Evolutionary conservation across 2,888 invertebrate species (phyloP).

Genomic region (Piscicola geometra): DNA sequence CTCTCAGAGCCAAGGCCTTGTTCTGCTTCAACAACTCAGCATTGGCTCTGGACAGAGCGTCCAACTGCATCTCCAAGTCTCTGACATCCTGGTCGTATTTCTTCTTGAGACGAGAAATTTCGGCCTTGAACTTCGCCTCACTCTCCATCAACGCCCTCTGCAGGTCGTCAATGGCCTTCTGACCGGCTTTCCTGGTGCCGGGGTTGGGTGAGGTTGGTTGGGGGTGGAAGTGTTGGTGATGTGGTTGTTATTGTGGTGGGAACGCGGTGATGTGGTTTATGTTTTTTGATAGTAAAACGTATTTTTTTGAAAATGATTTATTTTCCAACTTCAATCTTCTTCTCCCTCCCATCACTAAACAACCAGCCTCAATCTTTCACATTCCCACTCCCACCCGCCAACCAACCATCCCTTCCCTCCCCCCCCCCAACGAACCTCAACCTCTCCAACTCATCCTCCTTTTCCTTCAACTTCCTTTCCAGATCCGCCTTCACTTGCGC

Average conservation of each 20-base stretch:
- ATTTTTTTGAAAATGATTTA: no score
- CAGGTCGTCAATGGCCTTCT: constrained; percentile 55
- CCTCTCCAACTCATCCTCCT: constrained; percentile 95
- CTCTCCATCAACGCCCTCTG: constrained; percentile 55
- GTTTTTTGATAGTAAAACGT: no score
- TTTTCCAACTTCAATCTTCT: no score
- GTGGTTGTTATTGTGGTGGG: no score
- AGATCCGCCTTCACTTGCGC: constrained; percentile 91
- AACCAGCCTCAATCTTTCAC: no score
- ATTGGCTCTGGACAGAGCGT: constrained; percentile 44
- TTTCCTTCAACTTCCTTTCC: constrained; percentile 91
- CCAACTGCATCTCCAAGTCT: constrained; percentile 51
- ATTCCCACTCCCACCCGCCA: no score
- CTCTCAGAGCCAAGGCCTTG: constrained; percentile 90
- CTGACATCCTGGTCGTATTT: constrained; percentile 55
- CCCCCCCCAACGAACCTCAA: constrained; percentile 76
- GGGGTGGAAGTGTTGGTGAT: no score
- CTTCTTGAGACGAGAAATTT: constrained; percentile 55
- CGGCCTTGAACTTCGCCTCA: constrained; percentile 55
- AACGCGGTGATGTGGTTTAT: no score
- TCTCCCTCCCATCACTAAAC: no score
- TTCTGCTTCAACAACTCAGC: constrained; percentile 83
- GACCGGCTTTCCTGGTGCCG: constrained; percentile 52
- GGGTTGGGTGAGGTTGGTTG: no score
- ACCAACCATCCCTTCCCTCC: no score